phyloP scores from a whole-genome alignment of 2,888 invertebrate genomes.

The Phortica okadai region DNA sequence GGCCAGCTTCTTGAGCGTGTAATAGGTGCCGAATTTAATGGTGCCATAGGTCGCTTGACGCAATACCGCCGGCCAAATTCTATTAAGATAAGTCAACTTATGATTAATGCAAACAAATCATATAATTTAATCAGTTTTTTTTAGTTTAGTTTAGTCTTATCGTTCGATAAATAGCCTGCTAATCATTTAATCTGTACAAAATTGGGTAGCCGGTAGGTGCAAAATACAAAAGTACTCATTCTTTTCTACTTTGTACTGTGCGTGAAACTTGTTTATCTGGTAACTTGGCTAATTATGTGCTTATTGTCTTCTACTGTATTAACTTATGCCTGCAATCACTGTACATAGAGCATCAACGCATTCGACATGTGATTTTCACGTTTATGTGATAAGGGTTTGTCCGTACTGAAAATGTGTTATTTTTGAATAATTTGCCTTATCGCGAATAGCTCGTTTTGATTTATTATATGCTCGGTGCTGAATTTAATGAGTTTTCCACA shows the following conservation, averaged over 20 bases:
- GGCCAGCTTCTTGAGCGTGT: conserved; percentile 87
- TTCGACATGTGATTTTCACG: conserved; percentile 18
- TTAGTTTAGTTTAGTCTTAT: not conserved
- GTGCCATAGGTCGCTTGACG: conserved; percentile 97
- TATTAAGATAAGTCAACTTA: conserved; percentile 68
- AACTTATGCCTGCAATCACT: not conserved
- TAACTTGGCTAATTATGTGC: not conserved
- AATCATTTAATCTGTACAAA: no score
- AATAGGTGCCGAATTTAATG: conserved; percentile 97
- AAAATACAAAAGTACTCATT: not conserved
- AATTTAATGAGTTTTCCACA: no score
- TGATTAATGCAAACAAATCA: not conserved
- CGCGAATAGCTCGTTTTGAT: no score
- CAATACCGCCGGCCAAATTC: conserved; percentile 94
- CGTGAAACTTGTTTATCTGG: not conserved
- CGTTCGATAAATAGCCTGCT: not conserved
- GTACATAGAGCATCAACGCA: not conserved
- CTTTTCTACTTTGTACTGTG: not conserved
- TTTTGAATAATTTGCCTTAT: no score
- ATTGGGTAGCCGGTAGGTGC: not conserved
- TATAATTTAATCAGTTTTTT: not conserved
- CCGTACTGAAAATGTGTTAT: no score
- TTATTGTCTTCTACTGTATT: not conserved
- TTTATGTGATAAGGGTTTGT: not conserved
- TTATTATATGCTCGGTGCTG: no score